Evolutionary conservation across 2,797 vertebrate genomes (phyloP), one percentile per base, ranked within the genome.

Genomic region (Calcarius lapponicus): DNA sequence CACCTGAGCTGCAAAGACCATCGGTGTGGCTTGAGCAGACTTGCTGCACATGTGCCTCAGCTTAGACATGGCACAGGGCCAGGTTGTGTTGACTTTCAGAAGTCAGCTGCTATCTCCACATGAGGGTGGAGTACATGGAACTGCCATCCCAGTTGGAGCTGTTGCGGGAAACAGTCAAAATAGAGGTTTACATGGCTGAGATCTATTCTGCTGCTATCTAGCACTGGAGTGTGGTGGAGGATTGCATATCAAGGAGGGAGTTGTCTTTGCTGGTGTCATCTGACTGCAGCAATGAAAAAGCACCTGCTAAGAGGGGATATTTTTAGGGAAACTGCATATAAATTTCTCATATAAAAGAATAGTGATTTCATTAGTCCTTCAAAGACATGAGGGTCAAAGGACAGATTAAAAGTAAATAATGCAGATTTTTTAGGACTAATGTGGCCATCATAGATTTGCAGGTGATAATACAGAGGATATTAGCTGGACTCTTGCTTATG

Each of bases 11-110:
- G 36, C 62, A 60, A 48, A 54, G 14, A 26, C 61, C 70, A 38
- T 7, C 2, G 2, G 16, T 8, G 19, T 0, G 4, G 21, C 53
- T 74, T 74, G 21, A 81, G n/a, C 53, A 54, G 8, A 26, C 40
- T 66, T 1, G 2, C 47, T 21, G 48, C 20, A 10, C 26, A 10
- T 8, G 10, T 56, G 54, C 43, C 29, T 36, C 28, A 12, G 18
- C 47, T 76, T 34, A 53, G 66, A 61, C n/a, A n/a, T 0, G 47
- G 54, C 70, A 20, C 51, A 48, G 36, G 17, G 51, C 53, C 28
- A 5, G 19, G 21, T 67, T 42, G 17, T 14, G 38, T 29, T 61
- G 25, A 29, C 32, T 74, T 73, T 29, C 45, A 60, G 53, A 64
- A 75, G n/a, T 36, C 40, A 48, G 0, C 6, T 51, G 22, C 56